Percentiles rank a stretch among this genome's conserved stretches.
Evolutionary conservation across 2,888 invertebrate species (phyloP).

Genomic region (Nymphalis urticae): DNA sequence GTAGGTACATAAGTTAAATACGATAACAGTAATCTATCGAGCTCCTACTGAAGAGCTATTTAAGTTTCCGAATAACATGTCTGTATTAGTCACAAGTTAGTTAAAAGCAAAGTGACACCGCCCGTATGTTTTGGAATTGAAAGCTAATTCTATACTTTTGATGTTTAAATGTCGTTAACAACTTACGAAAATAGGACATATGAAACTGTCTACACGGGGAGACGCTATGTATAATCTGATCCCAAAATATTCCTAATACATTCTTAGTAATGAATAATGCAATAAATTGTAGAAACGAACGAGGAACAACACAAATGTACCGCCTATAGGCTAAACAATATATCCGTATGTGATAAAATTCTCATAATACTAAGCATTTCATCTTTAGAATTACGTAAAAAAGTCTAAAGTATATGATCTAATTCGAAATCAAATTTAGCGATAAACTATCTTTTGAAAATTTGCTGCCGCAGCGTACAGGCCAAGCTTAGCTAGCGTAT

Average conservation of each 20-base stretch:
- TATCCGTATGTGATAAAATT: no score
- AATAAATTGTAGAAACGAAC: not conserved
- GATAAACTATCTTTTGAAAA: no score
- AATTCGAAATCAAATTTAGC: no score
- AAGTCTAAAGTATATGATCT: no score
- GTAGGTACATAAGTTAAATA: no score
- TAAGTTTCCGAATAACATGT: conserved; percentile 1
- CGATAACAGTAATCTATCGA: not conserved
- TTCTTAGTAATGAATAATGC: conserved; percentile 16
- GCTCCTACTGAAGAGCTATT: not conserved
- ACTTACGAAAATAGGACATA: conserved; percentile 27
- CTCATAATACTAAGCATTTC: no score
- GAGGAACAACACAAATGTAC: no score
- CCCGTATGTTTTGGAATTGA: conserved; percentile 8
- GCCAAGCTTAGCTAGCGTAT: no score
- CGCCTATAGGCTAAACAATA: no score
- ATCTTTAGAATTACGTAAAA: no score
- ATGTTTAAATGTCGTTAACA: conserved; percentile 36
- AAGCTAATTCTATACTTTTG: conserved; percentile 11
- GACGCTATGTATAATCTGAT: conserved; percentile 14
- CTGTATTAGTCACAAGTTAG: conserved; percentile 4
- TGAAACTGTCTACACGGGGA: conserved; percentile 19
- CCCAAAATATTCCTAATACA: conserved; percentile 19
- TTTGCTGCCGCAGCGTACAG: no score
- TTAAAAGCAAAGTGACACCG: conserved; percentile 9